Base-by-base conservation (phyloP, 2,797 vertebrate species). In the Etheostoma nigrum region DNA sequence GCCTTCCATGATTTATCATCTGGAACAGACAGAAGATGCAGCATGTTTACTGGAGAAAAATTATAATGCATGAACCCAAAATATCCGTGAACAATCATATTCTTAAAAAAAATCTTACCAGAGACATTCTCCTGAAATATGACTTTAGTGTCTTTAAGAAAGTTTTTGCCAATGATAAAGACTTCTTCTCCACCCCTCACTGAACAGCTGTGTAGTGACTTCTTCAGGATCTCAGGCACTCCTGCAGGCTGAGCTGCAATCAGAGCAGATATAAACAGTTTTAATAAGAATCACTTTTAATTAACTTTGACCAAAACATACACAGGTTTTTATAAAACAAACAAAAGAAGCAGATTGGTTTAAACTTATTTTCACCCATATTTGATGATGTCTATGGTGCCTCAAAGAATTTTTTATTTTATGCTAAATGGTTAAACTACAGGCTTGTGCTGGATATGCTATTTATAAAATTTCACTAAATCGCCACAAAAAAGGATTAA, bases 141-240 rank as follows among this genome's bases (percentile, higher is more conserved):
- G 87, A 99, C 98, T 96, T 99, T 99, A 78, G 98, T 97, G 95
- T 99, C 98, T 94, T 99, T 99, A 14, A 99, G 95, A 90, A 99
- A 99, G 94, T 99, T 99, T 94, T 99, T 99, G 91, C 98, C 98
- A 42, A 99, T 99, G 87, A 99, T 95, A 86, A 99, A 99, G 76
- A 99, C 95, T 82, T 99, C 98, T 79, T 98, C 97, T 77, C 97
- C 98, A 16, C 98, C 98, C 86, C 95, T 97, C 76, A 96, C 97
- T 19, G 97, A 96, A 84, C 97, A 98, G 71, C 93, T 98, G 93
- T 99, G 97, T 23, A 99, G 94, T 66, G 98, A 99, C 93, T 99
- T 99, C 95, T 99, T 99, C 68, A 99, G 94, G 86, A 99, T 99
- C 90, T 99, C 98, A 52, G 98, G 98, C 68, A 97, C 94, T 67